Conservation (phyloP, 1,140 invertebrate genomes). For the Drosophila willistoni region DNA sequence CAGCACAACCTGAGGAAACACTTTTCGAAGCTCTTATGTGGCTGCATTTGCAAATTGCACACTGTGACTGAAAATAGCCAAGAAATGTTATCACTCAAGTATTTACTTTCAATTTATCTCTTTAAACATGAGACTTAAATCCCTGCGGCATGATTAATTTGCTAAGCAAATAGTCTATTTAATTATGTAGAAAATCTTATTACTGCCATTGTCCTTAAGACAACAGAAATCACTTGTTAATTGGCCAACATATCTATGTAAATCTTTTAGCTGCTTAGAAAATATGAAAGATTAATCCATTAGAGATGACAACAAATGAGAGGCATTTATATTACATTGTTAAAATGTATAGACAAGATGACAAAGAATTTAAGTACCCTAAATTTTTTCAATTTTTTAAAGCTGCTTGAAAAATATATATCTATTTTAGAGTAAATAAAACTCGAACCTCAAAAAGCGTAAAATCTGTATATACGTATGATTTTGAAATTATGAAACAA, state of each 20-base stretch:
- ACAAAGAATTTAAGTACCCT: no score
- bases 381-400: no score
- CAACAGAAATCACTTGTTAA: slow-evolving; percentile 4
- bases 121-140: no score
- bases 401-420: no score
- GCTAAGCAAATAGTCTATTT: not conserved
- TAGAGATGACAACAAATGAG: not conserved
- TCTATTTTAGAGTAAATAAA: no score
- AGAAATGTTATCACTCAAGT: not conserved
- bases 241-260: not conserved
- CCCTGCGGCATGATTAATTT: not conserved
- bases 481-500: no score
- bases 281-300: not conserved
- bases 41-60: slow-evolving; percentile 54
- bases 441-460: no score
- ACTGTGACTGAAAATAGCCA: not conserved
- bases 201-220: not conserved
- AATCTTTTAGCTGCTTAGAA: not conserved
- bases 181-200: slow-evolving; percentile 1
- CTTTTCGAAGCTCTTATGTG: slow-evolving; percentile 5
- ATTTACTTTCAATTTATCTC: not conserved
- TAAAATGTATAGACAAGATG: no score
- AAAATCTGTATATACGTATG: no score
- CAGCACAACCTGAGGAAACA: not conserved
- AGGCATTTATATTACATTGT: no score